Evolutionary conservation across 2,888 invertebrate species (phyloP), one percentile per base, ranked within the genome.

Genomic region (Calliopum simillimum): DNA sequence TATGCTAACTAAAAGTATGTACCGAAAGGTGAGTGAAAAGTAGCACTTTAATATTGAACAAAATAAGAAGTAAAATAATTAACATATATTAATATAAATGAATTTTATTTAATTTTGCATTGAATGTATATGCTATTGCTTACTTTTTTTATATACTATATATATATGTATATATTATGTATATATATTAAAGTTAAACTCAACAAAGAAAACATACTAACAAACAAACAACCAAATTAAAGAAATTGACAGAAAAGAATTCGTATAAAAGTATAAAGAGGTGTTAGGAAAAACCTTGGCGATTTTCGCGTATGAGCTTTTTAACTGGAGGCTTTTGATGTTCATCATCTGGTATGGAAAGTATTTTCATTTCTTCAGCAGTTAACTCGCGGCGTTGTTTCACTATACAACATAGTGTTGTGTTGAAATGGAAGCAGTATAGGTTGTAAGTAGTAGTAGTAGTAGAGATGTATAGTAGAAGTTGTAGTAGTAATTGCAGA

Each of bases 341-440:
- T 83, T 91, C 88, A 79, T 90, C 78, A 53, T 77, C 71, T 70
- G 79, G 78, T 69, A 78, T 90, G 81, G 90, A 89, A 80, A 89
- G 87, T 77, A 88, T 89, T 77, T 89, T 88, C 81, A 90, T 90
- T 77, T 89, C 89, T 76, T 88, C 88, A 78, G 88, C 86, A 71
- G 89, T 89, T 82, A 91, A 88, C 84, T 91, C 90, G 79, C 91
- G 89, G 86, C 90, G 89, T 83, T 90, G 88, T 87, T 89, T 76
- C 76, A 69, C 67, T 71, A 56, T 53, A 33, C 33, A 33, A 23
- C 14, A 53, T 33, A 21, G 13, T 61, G 19, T 47, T n/a, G 55
- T 69, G 65, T 62, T 46, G 44, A 47, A 63, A 46, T 58, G 16
- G 23, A 44, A 56, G 64, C 47, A 56, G 67, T 67, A 47, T 44